phyloP scores from a whole-genome alignment of 2,113 vertebrate species.

The Salminus brasiliensis region DNA sequence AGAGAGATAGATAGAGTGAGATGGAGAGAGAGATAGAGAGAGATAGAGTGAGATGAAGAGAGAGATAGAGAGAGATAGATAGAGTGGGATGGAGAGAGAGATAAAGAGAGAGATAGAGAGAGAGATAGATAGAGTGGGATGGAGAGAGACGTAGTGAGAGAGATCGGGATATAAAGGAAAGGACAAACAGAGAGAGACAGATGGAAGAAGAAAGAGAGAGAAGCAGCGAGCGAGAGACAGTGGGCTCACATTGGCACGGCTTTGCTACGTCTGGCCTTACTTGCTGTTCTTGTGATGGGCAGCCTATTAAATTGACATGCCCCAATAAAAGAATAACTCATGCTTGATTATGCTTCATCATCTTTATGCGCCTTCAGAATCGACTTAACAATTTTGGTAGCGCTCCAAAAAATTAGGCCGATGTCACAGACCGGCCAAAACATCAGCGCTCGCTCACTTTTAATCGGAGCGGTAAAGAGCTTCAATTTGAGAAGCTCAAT shows the following conservation, averaged over 20 bases:
- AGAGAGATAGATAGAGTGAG: slow-evolving; percentile 4
- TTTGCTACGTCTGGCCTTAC: not conserved
- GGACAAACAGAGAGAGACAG: slow-evolving; percentile 3
- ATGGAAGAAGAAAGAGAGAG: not conserved
- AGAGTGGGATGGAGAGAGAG: no score
- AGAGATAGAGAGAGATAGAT: not conserved
- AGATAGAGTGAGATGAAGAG: no score
- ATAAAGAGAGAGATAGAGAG: no score
- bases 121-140: no score
- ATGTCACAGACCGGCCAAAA: slow-evolving; percentile 39
- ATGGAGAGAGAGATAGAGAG: not conserved
- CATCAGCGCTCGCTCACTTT: slow-evolving; percentile 30
- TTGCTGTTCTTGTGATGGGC: not conserved
- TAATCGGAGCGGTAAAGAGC: slow-evolving; percentile 45
- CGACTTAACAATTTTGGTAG: slow-evolving; percentile 34
- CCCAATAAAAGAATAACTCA: slow-evolving; percentile 38
- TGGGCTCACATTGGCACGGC: not conserved
- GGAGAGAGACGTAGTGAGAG: not conserved
- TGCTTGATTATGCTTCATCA: slow-evolving; percentile 39
- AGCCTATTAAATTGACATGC: slow-evolving; percentile 33
- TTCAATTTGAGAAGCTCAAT: slow-evolving; percentile 52
- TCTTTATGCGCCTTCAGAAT: slow-evolving; percentile 40
- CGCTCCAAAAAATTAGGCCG: slow-evolving; percentile 30
- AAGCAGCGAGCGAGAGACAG: not conserved
- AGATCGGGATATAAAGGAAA: no score